phyloP scores from a whole-genome alignment of 2,113 vertebrate genomes.

The Coregonus clupeaformis region DNA sequence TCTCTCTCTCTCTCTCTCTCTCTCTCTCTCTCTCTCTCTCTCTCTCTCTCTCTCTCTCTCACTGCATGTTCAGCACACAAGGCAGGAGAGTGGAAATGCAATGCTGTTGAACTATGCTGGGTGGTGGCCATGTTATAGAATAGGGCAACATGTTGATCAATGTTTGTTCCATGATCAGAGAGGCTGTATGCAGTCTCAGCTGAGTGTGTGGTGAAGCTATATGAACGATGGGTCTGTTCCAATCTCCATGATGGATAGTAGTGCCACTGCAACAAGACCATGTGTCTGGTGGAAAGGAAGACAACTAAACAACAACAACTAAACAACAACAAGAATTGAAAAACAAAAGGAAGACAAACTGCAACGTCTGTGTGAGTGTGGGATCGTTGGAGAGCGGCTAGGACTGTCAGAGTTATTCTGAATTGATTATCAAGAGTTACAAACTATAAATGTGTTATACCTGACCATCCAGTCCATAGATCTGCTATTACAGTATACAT shows the following conservation, averaged over 20 bases:
- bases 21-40: not conserved
- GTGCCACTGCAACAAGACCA: slow-evolving; percentile 20
- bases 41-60: not conserved
- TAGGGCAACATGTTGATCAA: not conserved
- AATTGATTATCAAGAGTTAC: too few species aligned
- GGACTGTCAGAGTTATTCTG: not conserved
- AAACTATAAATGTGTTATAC: not conserved
- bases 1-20: too few species aligned
- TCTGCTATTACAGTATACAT: slow-evolving; percentile 51
- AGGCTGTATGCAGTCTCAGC: not conserved
- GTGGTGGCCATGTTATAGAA: not conserved
- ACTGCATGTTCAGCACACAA: not conserved
- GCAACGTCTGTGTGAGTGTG: slow-evolving; percentile 14
- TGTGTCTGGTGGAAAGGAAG: slow-evolving; percentile 14
- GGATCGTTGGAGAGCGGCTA: slow-evolving; percentile 32
- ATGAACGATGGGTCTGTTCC: not conserved
- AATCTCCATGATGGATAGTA: not conserved
- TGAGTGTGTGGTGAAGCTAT: not conserved
- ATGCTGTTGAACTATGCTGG: not conserved
- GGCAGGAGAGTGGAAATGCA: slow-evolving; percentile 19
- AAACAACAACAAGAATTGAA: slow-evolving; percentile 9
- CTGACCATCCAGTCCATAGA: slow-evolving; percentile 52
- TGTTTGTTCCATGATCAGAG: not conserved
- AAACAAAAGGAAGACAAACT: slow-evolving; percentile 18
- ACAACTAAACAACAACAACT: not conserved